These are phyloP conservation scores for Drosophila basisetae DNA, from an alignment of 2,888 invertebrate species.

Conservation along the genomic window DNA sequence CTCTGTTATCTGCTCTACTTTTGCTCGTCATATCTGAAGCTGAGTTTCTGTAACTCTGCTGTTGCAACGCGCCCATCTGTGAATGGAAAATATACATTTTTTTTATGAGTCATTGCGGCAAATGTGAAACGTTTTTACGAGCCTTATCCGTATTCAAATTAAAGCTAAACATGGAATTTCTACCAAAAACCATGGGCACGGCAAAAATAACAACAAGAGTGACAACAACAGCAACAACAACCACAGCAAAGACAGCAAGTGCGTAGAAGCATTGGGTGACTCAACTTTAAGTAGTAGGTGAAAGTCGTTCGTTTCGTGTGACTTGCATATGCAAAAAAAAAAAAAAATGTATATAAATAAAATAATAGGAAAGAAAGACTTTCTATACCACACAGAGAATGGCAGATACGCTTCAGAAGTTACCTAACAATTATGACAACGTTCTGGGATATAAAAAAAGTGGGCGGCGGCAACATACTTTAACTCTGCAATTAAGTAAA, in stretches of 20 bases:
- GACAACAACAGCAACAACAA: conserved; percentile 18
- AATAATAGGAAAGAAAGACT: conserved; percentile 30
- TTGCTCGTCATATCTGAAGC: conserved; percentile 30
- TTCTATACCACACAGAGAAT: conserved; percentile 29
- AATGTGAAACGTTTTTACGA: conserved; percentile 72
- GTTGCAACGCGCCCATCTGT: conserved; percentile 79
- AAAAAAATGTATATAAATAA: conserved; percentile 10
- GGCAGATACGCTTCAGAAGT: conserved; percentile 28
- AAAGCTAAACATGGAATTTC: conserved; percentile 60
- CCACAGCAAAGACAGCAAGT: conserved; percentile 57
- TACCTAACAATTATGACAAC: conserved; percentile 19
- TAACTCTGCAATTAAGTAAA: not conserved
- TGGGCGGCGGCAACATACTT: not conserved
- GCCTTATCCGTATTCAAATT: conserved; percentile 57
- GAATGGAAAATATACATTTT: conserved; percentile 51
- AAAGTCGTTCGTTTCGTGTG: conserved; percentile 72
- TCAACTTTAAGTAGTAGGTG: conserved; percentile 73
- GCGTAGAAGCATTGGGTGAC: conserved; percentile 72
- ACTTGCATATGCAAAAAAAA: conserved; percentile 79
- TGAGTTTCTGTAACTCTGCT: conserved; percentile 47
- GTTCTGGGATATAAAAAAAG: not conserved
- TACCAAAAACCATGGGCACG: conserved; percentile 58
- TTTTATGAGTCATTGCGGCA: conserved; percentile 58
- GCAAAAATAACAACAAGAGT: conserved; percentile 43
- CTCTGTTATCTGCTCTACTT: conserved; percentile 46